A percentile compares a stretch with the other conserved stretches of the same genome.
Conservation (phyloP, 2,888 invertebrate genomes). For the Plebejus anna region DNA sequence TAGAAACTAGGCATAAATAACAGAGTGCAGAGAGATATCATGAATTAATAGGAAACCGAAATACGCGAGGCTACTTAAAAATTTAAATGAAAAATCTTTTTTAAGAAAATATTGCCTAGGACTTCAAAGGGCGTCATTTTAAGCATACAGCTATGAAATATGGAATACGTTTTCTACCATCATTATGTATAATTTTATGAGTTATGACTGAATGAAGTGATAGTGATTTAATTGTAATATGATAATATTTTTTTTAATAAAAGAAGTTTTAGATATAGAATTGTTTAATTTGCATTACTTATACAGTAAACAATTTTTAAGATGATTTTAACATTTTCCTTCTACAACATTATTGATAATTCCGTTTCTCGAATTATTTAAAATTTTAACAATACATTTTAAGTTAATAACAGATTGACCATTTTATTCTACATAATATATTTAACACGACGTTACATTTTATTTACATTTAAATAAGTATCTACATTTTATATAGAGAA, state of each 20-base stretch:
- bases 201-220: constrained; percentile 2
- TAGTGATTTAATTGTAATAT: constrained; percentile 10
- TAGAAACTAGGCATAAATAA: too few species aligned
- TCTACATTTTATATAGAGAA: not conserved
- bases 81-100: not conserved
- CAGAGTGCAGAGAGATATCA: too few species aligned
- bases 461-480: not conserved
- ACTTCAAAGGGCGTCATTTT: not conserved
- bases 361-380: not conserved
- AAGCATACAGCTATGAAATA: not conserved
- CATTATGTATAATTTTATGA: not conserved
- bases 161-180: not conserved
- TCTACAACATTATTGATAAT: not conserved
- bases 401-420: not conserved
- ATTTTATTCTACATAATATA: not conserved
- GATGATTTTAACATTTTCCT: not conserved
- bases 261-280: constrained; percentile 16
- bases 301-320: not conserved
- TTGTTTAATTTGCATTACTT: constrained; percentile 6
- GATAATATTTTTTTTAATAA: constrained; percentile 27
- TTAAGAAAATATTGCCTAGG: not conserved
- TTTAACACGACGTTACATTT: not conserved
- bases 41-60: too few species aligned
- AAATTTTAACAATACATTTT: not conserved
- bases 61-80: too few species aligned